Conservation (phyloP, 2,888 invertebrate genomes). For the Euphydryas editha region DNA sequence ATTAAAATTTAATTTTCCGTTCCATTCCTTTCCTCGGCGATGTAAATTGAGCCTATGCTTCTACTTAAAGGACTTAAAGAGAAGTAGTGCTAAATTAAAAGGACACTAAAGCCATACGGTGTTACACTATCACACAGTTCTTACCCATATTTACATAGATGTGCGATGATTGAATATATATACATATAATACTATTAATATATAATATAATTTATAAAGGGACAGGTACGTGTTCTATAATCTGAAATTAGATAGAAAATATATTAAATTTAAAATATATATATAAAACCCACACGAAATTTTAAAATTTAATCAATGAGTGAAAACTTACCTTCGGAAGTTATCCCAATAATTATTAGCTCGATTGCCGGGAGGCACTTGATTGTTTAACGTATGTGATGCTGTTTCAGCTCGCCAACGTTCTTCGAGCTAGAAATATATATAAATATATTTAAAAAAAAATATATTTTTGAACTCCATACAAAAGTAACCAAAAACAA, state of each 20-base stretch:
- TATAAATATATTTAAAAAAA: not conserved
- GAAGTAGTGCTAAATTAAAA: slow-evolving; percentile 11
- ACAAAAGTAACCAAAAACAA: not conserved
- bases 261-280: slow-evolving; percentile 28
- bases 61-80: not conserved
- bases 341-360: slow-evolving; percentile 98
- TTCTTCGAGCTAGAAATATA: slow-evolving; percentile 72
- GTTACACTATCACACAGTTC: slow-evolving; percentile 54
- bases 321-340: slow-evolving; percentile 89
- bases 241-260: slow-evolving; percentile 71
- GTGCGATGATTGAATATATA: slow-evolving; percentile 44
- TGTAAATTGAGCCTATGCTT: not conserved
- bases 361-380: slow-evolving; percentile 94
- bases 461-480: no score
- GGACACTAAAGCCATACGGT: slow-evolving; percentile 29
- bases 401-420: slow-evolving; percentile 77
- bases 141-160: slow-evolving; percentile 54
- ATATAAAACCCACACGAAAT: not conserved
- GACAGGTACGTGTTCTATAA: slow-evolving; percentile 56
- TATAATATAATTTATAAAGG: slow-evolving; percentile 36
- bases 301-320: not conserved
- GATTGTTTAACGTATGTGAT: slow-evolving; percentile 90
- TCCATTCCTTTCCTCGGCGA: not conserved
- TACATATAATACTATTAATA: slow-evolving; percentile 47
- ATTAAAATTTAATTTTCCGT: no score